phyloP scores from a whole-genome alignment of 1,140 invertebrate genomes.

The Gonioctena quinquepunctata region DNA sequence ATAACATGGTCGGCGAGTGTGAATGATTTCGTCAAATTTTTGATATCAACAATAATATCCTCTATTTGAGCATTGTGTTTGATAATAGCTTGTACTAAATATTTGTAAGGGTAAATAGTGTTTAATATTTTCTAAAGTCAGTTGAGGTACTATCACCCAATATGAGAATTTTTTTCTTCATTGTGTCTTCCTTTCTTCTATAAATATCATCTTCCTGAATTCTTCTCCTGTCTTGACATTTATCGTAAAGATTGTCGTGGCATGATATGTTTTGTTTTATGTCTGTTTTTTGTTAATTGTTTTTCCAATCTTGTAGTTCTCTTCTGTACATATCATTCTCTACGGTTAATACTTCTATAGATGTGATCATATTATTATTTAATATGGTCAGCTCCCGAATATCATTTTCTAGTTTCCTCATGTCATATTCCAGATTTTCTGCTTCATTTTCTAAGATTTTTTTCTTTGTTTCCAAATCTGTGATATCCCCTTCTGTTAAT shows the following conservation, averaged over 20 bases:
- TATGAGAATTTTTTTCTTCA: background rate
- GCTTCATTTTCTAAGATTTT: background rate
- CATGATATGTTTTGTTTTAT: background rate
- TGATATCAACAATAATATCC: background rate
- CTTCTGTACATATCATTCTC: background rate
- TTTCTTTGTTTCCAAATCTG: background rate
- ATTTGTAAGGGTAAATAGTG: background rate
- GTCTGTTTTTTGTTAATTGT: too few relatives aligned
- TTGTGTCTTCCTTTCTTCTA: background rate
- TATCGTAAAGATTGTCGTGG: background rate
- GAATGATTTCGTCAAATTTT: background rate
- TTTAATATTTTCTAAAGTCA: background rate
- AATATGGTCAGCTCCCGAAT: background rate
- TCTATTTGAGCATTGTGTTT: background rate
- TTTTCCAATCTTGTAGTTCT: background rate
- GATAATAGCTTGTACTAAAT: conserved; percentile 1
- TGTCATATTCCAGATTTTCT: background rate
- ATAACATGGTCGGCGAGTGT: background rate
- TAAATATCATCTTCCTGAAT: background rate
- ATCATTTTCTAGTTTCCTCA: conserved; percentile 4
- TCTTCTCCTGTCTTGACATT: too few relatives aligned
- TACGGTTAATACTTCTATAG: conserved; percentile 1
- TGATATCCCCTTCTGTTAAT: background rate
- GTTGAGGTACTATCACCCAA: background rate
- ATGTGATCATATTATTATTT: conserved; percentile 5